These are phyloP conservation scores for Lamellibrachia columna DNA, from an alignment of 2,888 invertebrate genomes.

Conservation along the genomic window DNA sequence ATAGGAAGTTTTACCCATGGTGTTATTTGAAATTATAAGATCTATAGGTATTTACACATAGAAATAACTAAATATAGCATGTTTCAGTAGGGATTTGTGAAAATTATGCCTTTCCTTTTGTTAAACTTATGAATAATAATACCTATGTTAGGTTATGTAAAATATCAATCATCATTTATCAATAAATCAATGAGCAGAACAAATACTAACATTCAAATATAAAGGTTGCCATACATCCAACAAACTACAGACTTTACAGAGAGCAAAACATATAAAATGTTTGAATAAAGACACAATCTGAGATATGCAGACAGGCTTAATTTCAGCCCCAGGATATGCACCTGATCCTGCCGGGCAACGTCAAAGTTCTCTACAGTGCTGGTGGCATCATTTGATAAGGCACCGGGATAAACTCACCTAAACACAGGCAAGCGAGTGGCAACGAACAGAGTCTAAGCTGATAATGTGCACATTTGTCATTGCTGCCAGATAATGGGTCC, in stretches of 20 bases:
- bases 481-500: background rate
- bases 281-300: background rate
- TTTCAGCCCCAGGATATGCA: background rate
- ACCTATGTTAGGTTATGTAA: too few species aligned
- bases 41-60: too few species aligned
- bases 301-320: background rate
- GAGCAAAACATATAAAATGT: background rate
- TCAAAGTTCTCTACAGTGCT: background rate
- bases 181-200: too few species aligned
- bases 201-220: too few species aligned
- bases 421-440: background rate
- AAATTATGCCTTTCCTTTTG: too few species aligned
- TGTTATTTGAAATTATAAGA: too few species aligned
- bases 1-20: too few species aligned
- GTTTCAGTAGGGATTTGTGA: too few species aligned
- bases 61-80: too few species aligned
- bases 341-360: background rate
- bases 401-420: background rate
- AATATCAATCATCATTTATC: too few species aligned
- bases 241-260: background rate
- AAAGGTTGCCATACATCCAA: background rate
- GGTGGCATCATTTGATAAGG: slow-evolving; percentile 10
- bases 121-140: too few species aligned
- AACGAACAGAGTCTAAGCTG: background rate
- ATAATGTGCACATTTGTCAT: background rate